Base-by-base conservation (phyloP, 2,888 invertebrate genomes). In the Napeogenes sylphis region DNA sequence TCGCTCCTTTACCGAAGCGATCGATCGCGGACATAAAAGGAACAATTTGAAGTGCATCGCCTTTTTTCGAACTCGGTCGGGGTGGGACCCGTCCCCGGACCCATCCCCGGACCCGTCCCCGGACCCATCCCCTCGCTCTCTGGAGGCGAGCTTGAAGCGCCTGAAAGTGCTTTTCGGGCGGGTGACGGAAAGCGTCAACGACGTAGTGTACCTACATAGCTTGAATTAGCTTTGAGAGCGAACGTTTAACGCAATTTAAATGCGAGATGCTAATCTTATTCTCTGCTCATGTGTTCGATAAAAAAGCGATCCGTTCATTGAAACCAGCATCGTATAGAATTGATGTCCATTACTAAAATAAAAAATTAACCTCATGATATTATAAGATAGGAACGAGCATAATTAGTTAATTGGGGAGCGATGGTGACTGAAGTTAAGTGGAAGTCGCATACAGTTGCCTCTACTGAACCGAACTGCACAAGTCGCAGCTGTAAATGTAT, bases 11-110 rank as follows among this genome's bases (percentile, higher is more conserved):
- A 81, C 84, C 80, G 85, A 83, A 85, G 82, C 89, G 90, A 90
- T 90, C 90, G 90, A 90, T 90, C 78, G 84, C 81, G 83, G 86
- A 87, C 90, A 87, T 79, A 90, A 90, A 90, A 90, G 84, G 90
- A 87, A 89, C 90, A 89, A 87, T 88, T 81, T 80, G 79, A 86
- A 87, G 85, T 88, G 86, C 86, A 89, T 88, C 86, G 90, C 89
- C 88, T 88, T 90, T 90, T 90, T 90, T 88, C 85, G 84, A 89
- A 85, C 79, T 82, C 80, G 80, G 80, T 71, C 67, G 74, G 74
- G 69, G 77, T 74, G 70, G 70, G 67, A 68, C 69, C 68, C 72
- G 4, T 5, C 35, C 35, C 35, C 35, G 70, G 68, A 68, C 69
- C 68, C 72, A 4, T 5, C 35, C 35, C 35, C 35, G 70, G 68